A percentile compares a stretch with the other conserved stretches of the same genome.
Evolutionary conservation across 1,140 invertebrate genomes (phyloP).

Genomic region (Leptestheria dahalacensis): DNA sequence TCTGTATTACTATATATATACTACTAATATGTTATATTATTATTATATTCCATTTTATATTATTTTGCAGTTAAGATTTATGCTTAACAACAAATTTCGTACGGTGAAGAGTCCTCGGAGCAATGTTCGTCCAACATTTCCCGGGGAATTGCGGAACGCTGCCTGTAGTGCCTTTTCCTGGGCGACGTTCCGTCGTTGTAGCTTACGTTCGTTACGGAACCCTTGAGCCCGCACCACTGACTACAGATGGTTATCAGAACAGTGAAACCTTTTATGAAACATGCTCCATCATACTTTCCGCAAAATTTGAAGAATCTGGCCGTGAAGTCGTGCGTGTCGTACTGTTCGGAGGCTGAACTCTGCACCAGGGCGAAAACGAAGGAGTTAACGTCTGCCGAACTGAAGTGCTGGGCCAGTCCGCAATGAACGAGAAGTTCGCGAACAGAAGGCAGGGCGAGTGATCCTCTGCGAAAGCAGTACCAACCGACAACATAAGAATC

Average conservation of each 20-base stretch:
- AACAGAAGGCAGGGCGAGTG: background rate
- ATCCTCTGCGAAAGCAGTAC: background rate
- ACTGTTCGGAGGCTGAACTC: background rate
- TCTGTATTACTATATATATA: too few relatives aligned
- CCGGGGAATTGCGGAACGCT: too few relatives aligned
- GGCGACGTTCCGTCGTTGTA: too few relatives aligned
- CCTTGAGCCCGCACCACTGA: too few relatives aligned
- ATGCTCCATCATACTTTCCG: background rate
- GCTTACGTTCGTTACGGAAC: too few relatives aligned
- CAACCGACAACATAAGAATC: background rate
- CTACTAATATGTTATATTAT: too few relatives aligned
- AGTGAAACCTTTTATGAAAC: background rate
- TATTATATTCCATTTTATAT: too few relatives aligned
- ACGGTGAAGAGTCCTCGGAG: too few relatives aligned
- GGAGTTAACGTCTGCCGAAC: background rate
- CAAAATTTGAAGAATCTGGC: background rate
- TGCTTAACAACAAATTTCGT: too few relatives aligned
- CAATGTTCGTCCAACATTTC: too few relatives aligned
- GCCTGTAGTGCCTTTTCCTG: too few relatives aligned
- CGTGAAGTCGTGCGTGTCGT: background rate
- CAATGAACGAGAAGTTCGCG: background rate
- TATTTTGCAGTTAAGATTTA: too few relatives aligned
- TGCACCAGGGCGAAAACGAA: background rate
- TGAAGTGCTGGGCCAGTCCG: background rate
- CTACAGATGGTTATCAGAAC: background rate